Percentiles rank a stretch among this genome's conserved stretches.
These are phyloP conservation scores for Trichoplusia ni DNA, from an alignment of 1,140 invertebrate species.

Conservation along the genomic window DNA sequence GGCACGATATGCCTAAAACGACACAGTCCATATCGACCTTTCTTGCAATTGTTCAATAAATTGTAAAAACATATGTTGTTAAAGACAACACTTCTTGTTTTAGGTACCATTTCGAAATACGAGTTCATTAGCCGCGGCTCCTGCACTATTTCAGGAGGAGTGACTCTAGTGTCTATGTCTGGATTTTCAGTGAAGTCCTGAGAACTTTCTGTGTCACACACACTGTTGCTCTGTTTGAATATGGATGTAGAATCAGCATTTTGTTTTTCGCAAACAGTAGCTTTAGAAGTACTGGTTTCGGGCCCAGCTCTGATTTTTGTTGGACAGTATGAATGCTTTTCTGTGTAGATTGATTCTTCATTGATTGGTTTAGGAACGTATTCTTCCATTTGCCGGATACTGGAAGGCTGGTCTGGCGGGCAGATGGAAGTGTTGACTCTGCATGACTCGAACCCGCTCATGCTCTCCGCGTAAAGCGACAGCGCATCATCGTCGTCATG, in stretches of 20 bases:
- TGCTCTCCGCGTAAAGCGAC: constrained; percentile 68
- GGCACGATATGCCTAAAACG: constrained; percentile 44
- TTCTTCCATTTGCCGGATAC: constrained; percentile 38
- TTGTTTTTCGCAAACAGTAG: constrained; percentile 54
- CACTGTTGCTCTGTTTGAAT: constrained; percentile 25
- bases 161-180: neutral
- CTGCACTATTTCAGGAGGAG: neutral
- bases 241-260: constrained; percentile 37
- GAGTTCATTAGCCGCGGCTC: constrained; percentile 30
- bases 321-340: constrained; percentile 44
- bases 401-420: neutral
- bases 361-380: constrained; percentile 46
- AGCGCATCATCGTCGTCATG: constrained; percentile 68
- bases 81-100: constrained; percentile 45
- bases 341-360: neutral
- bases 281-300: constrained; percentile 7
- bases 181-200: neutral
- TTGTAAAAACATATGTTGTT: constrained; percentile 58
- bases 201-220: neutral
- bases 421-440: constrained; percentile 34
- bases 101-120: constrained; percentile 29
- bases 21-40: constrained; percentile 34
- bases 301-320: constrained; percentile 35
- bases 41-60: constrained; percentile 49
- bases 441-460: constrained; percentile 56